Evolutionary conservation across 2,797 vertebrate species (phyloP).

Genomic region (Thripadectes ignobilis): DNA sequence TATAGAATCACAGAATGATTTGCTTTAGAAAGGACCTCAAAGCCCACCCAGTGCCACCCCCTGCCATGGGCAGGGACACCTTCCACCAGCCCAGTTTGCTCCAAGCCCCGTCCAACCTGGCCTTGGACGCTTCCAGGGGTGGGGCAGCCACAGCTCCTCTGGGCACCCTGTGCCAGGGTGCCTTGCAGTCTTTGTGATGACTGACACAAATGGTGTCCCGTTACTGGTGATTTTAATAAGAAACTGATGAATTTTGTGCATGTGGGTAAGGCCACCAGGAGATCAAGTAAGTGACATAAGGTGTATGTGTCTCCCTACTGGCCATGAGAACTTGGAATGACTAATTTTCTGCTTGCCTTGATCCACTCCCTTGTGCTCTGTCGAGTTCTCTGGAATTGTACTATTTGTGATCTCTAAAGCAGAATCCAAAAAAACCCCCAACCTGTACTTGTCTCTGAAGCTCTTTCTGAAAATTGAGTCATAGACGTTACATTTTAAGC

Average conservation of each 20-base stretch:
- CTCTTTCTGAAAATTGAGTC: slow-evolving; percentile 76
- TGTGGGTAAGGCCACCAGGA: not conserved
- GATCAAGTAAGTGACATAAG: not conserved
- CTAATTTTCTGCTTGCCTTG: not conserved
- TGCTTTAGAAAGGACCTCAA: not conserved
- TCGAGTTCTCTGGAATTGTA: slow-evolving; percentile 12
- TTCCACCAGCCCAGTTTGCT: not conserved
- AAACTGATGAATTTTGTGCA: not conserved
- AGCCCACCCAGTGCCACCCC: too few species aligned
- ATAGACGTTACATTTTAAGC: slow-evolving; percentile 78
- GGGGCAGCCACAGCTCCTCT: not conserved
- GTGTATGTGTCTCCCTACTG: not conserved
- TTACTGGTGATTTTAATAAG: not conserved
- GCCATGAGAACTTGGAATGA: not conserved
- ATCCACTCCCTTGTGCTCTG: not conserved
- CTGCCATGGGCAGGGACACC: not conserved
- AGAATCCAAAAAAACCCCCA: slow-evolving; percentile 13
- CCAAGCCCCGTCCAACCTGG: accelerated
- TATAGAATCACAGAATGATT: not conserved
- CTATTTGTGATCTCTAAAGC: not conserved
- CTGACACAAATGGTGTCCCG: not conserved
- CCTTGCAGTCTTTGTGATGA: not conserved
- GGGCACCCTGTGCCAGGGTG: not conserved
- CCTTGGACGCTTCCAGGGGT: not conserved
- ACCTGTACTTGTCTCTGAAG: slow-evolving; percentile 48